Conservation (phyloP, 2,888 invertebrate species). For the Orchesellides sinensis region DNA sequence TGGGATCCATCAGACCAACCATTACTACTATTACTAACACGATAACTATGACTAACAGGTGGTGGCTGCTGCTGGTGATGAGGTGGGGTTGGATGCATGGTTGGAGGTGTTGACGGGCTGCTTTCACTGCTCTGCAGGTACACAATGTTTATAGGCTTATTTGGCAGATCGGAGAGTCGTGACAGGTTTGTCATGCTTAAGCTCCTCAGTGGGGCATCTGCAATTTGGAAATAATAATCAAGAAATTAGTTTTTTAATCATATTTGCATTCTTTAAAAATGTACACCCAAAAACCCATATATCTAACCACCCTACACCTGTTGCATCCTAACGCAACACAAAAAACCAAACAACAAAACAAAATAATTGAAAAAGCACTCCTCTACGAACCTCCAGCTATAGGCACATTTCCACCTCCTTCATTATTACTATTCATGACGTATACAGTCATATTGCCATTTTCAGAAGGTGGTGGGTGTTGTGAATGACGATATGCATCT, state of each 20-base stretch:
- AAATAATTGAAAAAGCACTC: conserved; percentile 30
- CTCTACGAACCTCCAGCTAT: conserved; percentile 48
- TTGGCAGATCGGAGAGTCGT: conserved; percentile 73
- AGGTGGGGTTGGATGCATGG: conserved; percentile 18
- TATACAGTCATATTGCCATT: conserved; percentile 73
- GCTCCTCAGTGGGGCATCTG: conserved; percentile 72
- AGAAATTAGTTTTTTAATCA: too few species aligned
- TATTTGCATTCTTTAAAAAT: background rate
- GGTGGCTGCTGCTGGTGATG: too few species aligned
- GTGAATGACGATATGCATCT: conserved; percentile 8
- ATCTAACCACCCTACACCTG: too few species aligned
- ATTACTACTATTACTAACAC: conserved; percentile 68
- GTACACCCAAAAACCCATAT: background rate
- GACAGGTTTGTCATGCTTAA: conserved; percentile 74
- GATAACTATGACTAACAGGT: conserved; percentile 65
- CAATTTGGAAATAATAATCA: background rate
- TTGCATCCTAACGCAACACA: background rate
- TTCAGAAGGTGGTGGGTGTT: conserved; percentile 19
- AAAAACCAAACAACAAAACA: conserved; percentile 11
- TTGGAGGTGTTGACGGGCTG: conserved; percentile 34
- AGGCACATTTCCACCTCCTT: conserved; percentile 27
- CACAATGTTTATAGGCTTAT: conserved; percentile 75
- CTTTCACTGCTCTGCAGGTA: conserved; percentile 72
- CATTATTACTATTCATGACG: conserved; percentile 66
- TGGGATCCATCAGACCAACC: conserved; percentile 70